These are phyloP conservation scores for Thamnaconus septentrionalis DNA, from an alignment of 2,113 vertebrate species.

Conservation along the genomic window DNA sequence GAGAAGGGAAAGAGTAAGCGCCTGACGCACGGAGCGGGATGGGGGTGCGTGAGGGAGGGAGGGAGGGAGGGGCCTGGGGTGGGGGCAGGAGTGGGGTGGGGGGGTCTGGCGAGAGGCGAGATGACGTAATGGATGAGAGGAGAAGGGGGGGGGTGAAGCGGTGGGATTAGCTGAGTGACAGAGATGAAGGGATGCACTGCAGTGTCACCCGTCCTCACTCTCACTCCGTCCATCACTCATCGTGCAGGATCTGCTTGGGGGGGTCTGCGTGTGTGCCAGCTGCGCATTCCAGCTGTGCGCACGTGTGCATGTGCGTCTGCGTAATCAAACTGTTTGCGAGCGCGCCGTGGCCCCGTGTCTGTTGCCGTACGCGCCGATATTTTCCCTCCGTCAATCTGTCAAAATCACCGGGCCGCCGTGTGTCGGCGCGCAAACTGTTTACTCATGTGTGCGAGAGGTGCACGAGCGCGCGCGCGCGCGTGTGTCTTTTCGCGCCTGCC, in stretches of 20 bases:
- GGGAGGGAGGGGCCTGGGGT: background rate
- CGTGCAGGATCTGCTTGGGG: conserved; percentile 13
- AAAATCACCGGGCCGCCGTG: conserved; percentile 54
- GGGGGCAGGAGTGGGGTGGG: background rate
- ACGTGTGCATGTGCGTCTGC: conserved; percentile 42
- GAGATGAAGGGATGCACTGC: conserved; percentile 68
- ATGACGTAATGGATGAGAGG: conserved; percentile 66
- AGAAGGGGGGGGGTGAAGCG: conserved; percentile 15
- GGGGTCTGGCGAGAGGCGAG: conserved; percentile 44
- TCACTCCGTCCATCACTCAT: conserved; percentile 61
- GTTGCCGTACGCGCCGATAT: conserved; percentile 57
- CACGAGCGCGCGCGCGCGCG: conserved; percentile 10
- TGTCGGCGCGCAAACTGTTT: conserved; percentile 44
- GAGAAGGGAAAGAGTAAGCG: conserved; percentile 52
- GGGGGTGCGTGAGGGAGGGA: background rate
- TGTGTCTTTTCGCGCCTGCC: conserved; percentile 54
- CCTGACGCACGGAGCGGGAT: conserved; percentile 55
- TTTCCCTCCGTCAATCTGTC: conserved; percentile 59
- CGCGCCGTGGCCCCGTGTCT: conserved; percentile 64
- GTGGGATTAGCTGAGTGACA: conserved; percentile 61
- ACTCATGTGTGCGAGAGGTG: conserved; percentile 22
- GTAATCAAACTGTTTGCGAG: conserved; percentile 70
- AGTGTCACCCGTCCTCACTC: conserved; percentile 56
- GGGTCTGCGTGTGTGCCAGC: conserved; percentile 42
- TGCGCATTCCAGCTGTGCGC: conserved; percentile 20